Evolutionary conservation across 2,113 vertebrate genomes (phyloP).

Genomic region (Paramisgurnus dabryanus): DNA sequence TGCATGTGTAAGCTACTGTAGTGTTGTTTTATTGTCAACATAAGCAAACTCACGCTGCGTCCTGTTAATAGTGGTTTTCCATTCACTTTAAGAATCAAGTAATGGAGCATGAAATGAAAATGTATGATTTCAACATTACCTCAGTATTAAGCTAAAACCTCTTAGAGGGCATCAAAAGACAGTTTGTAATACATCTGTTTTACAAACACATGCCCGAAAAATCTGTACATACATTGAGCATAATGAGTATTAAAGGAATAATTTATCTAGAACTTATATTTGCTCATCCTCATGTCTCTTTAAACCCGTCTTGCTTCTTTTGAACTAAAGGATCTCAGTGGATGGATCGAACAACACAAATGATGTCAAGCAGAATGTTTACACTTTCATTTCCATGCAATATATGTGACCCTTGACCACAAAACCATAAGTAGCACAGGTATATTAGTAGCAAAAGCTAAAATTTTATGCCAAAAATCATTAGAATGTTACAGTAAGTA

Average conservation of each 20-base stretch:
- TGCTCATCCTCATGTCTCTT: not conserved
- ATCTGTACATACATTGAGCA: conserved; percentile 43
- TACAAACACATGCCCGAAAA: conserved; percentile 26
- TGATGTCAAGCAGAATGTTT: too few relatives aligned
- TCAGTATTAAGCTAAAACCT: conserved; percentile 36
- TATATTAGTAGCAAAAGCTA: too few relatives aligned
- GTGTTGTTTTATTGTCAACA: conserved; percentile 36
- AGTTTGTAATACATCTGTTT: conserved; percentile 37
- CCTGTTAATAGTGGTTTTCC: conserved; percentile 6
- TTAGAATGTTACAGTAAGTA: too few relatives aligned
- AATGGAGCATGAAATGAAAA: conserved; percentile 40
- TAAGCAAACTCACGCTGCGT: conserved; percentile 4
- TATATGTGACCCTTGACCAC: too few relatives aligned
- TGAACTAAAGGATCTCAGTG: too few relatives aligned
- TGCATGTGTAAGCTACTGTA: conserved; percentile 26
- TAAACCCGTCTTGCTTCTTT: not conserved
- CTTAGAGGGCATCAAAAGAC: conserved; percentile 2
- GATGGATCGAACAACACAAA: too few relatives aligned
- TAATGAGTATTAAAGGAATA: conserved; percentile 9
- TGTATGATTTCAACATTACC: conserved; percentile 47
- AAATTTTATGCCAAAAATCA: too few relatives aligned
- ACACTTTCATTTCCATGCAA: too few relatives aligned
- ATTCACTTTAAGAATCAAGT: conserved; percentile 13
- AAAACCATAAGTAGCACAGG: too few relatives aligned
- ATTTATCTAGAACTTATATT: not conserved